Base-by-base conservation (phyloP, 1,140 invertebrate species). In the Agraylea sexmaculata region DNA sequence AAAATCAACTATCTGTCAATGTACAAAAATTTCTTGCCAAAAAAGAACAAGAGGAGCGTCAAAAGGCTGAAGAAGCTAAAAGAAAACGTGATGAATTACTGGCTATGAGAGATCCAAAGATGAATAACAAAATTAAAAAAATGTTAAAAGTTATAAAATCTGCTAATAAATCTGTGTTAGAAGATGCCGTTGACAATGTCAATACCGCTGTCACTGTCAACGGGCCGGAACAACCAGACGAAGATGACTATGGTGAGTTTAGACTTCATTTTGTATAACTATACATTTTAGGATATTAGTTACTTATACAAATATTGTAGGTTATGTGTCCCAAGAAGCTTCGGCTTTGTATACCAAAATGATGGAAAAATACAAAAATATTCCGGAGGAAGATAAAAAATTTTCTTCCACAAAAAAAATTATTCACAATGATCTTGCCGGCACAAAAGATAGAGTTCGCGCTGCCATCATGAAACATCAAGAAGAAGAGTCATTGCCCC, bases 211-310 rank as follows among this genome's bases (percentile, higher is more conserved):
- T 85, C 20, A 85, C 81, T 1, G 62, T 77, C 20, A 71, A 73
- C 51, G 77, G 77, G 13, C 74, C 74, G 4, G 71, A 73, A n/a
- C 83, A 87, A 52, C 82, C 82, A 1, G 86, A 89, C 53, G 83
- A 87, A 58, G 87, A 91, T 69, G 87, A 91, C 55, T 91, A 90
- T 57, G 66, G n/a, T n/a, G n/a, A n/a, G n/a, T n/a, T n/a, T n/a
- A n/a, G n/a, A n/a, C n/a, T n/a, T n/a, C n/a, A n/a, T n/a, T n/a
- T n/a, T n/a, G n/a, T n/a, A n/a, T n/a, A n/a, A n/a, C n/a, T n/a
- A n/a, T n/a, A n/a, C n/a, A n/a, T n/a, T n/a, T n/a, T n/a, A n/a
- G n/a, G n/a, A n/a, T n/a, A n/a, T n/a, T n/a, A n/a, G n/a, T n/a
- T n/a, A n/a, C n/a, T n/a, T n/a, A n/a, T n/a, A 81, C n/a, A n/a